Evolutionary conservation across 2,888 invertebrate species (phyloP), one percentile per base, ranked within the genome.

Genomic region (Aphelenchoides bicaudatus): DNA sequence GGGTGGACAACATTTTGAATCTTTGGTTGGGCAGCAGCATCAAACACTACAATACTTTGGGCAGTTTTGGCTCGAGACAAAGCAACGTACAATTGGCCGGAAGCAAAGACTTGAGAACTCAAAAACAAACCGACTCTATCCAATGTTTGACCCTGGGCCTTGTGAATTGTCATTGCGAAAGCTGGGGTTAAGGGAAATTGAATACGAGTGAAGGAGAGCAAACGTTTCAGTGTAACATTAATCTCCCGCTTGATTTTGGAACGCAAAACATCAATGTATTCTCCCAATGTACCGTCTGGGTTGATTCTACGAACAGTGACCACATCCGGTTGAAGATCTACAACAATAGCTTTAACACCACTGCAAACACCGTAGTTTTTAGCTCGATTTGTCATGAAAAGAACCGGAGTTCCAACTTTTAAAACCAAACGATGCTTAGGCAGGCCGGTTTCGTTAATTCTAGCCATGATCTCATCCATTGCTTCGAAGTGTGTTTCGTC

Each of bases 171-270:
- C 59, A 71, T 56, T 3, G 65, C 62, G 54, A 48, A 52, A 16
- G 37, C 52, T 21, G 39, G 38, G 19, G 13, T 31, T 28, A 51
- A 34, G 16, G 19, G 37, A 34, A 51, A 34, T 10, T 16, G 37
- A n/a, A 30, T 3, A 39, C 52, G 52, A 29, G 23, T 37, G 38
- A 48, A 48, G 13, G 52, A 10, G 4, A 64, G 65, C 39, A 68
- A 66, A 46, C 57, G 71, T 31, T 38, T 29, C 4, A 64, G 27
- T 1, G 28, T 25, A 25, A 81, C 62, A 10, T 80, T 78, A 34
- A 82, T 49, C 10, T 78, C 79, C 48, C 79, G 78, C 6, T 67
- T 57, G 61, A 49, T 39, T 73, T 68, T 60, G 74, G 51, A 28
- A 30, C 23, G 27, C 21, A 30, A 8, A 67, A 23, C 38, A 38